phyloP scores from a whole-genome alignment of 2,113 vertebrate genomes.

The Antechinus stuartii region DNA sequence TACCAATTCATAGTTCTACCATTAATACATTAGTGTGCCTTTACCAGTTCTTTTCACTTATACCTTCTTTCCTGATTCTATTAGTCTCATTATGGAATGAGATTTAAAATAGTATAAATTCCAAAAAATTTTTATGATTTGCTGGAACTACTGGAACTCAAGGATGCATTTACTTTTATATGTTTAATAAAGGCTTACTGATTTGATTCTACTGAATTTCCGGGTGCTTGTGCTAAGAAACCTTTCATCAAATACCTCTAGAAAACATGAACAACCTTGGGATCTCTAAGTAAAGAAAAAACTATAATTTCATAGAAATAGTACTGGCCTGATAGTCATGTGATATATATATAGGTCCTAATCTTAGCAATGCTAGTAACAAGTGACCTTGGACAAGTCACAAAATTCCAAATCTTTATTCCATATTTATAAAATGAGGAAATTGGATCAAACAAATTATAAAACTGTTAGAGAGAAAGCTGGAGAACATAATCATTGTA shows the following conservation, averaged over 20 bases:
- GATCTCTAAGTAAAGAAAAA: background rate
- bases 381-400: background rate
- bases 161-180: background rate
- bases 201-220: background rate
- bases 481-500: background rate
- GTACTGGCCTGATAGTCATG: background rate
- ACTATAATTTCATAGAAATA: background rate
- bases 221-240: background rate
- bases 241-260: background rate
- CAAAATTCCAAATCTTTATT: background rate
- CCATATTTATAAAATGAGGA: background rate
- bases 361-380: background rate
- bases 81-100: background rate
- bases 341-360: background rate
- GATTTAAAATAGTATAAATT: background rate
- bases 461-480: background rate
- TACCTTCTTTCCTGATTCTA: background rate
- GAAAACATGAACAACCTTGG: background rate
- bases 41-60: background rate
- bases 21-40: background rate
- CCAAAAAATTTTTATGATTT: background rate
- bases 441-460: background rate
- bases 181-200: background rate
- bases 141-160: background rate
- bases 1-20: background rate